A percentile compares a stretch with the other conserved stretches of the same genome.
These are phyloP conservation scores for Lycaon pictus DNA, from an alignment of 2,113 vertebrate genomes.

Conservation along the genomic window DNA sequence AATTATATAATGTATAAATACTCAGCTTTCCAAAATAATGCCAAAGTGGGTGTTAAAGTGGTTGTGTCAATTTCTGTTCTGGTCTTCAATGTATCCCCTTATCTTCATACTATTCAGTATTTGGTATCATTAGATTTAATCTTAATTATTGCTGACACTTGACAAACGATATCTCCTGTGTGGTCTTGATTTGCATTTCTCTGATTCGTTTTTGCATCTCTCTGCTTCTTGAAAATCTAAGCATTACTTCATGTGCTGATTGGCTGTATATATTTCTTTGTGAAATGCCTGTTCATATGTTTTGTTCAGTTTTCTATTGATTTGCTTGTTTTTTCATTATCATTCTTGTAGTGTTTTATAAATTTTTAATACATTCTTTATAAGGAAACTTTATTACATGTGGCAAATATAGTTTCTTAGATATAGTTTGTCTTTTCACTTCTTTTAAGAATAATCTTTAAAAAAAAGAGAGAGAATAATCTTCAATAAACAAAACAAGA, in stretches of 20 bases:
- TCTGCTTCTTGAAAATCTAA: not conserved
- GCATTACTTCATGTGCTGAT: not conserved
- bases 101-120: not conserved
- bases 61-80: not conserved
- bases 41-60: not conserved
- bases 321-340: not conserved
- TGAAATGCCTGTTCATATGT: not conserved
- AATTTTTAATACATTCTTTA: not conserved
- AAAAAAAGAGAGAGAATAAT: not conserved
- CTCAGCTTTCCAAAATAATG: not conserved
- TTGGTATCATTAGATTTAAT: not conserved
- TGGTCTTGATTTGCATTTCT: not conserved
- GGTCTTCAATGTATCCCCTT: not conserved
- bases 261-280: not conserved
- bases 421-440: not conserved
- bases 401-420: not conserved
- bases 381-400: not conserved
- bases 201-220: not conserved
- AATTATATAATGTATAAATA: not conserved
- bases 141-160: not conserved
- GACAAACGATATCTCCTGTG: not conserved
- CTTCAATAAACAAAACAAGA: not conserved
- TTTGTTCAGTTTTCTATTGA: constrained; percentile 31
- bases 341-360: not conserved
- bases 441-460: not conserved